A percentile compares a stretch with the other conserved stretches of the same genome.
phyloP scores from a whole-genome alignment of 2,113 vertebrate species.

The Ivindomyrus marchei region DNA sequence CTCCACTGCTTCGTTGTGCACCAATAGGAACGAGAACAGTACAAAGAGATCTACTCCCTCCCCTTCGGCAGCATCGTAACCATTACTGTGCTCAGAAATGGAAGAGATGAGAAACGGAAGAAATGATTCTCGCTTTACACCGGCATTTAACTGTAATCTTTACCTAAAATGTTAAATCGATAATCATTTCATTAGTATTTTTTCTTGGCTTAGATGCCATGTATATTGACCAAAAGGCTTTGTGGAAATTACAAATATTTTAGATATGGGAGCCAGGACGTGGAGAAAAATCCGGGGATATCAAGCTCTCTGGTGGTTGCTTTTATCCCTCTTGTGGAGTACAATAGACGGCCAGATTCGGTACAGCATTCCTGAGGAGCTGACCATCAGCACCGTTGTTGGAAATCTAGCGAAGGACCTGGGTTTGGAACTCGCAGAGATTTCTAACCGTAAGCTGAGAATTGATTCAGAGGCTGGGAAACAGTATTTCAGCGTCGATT shows the following conservation, averaged over 20 bases:
- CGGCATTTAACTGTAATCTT: background rate
- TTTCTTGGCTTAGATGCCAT: background rate
- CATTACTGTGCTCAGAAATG: slow-evolving; percentile 41
- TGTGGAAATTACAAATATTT: background rate
- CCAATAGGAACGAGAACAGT: slow-evolving; percentile 48
- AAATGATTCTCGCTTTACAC: background rate
- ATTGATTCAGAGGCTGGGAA: slow-evolving; percentile 35
- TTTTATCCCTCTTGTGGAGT: slow-evolving; percentile 52
- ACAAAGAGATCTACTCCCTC: slow-evolving; percentile 43
- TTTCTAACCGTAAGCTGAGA: slow-evolving; percentile 36
- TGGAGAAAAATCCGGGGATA: slow-evolving; percentile 24
- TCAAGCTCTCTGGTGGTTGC: slow-evolving; percentile 41
- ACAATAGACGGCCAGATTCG: slow-evolving; percentile 51
- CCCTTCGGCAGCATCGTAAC: slow-evolving; percentile 44
- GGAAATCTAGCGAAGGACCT: slow-evolving; percentile 46
- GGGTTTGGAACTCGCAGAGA: slow-evolving; percentile 31
- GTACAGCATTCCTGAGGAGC: slow-evolving; percentile 51
- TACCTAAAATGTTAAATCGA: background rate
- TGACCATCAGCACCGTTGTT: slow-evolving; percentile 37
- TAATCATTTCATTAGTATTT: background rate
- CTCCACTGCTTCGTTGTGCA: slow-evolving; percentile 38
- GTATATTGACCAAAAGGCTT: background rate
- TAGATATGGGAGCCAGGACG: background rate
- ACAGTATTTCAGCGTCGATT: slow-evolving; percentile 39
- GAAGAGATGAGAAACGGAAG: slow-evolving; percentile 28